A percentile compares a stretch with the other conserved stretches of the same genome.
Evolutionary conservation across 2,888 invertebrate species (phyloP).

Genomic region (Xestia ashworthii): DNA sequence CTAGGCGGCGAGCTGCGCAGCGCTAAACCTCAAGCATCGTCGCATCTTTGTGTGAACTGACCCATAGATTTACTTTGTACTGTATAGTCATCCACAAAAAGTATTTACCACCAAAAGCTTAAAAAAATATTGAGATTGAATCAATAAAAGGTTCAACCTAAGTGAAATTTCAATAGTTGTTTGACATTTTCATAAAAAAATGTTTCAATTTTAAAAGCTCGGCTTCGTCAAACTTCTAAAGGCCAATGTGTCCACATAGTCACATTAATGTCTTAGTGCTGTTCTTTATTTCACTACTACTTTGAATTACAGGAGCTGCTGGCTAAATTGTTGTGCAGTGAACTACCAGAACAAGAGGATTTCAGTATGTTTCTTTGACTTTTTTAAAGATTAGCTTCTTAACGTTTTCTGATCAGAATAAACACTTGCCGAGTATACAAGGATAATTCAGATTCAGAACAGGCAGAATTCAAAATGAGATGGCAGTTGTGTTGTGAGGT

Average conservation of each 20-base stretch:
- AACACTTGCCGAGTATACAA: neutral
- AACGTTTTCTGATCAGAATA: neutral
- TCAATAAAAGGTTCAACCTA: too few relatives aligned
- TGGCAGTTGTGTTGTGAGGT: neutral
- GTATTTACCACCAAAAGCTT: neutral
- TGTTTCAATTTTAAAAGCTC: neutral
- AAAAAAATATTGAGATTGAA: neutral
- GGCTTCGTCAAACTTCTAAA: neutral
- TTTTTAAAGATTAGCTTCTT: neutral
- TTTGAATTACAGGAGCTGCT: slow-evolving; percentile 79
- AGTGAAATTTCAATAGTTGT: neutral
- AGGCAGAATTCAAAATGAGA: neutral
- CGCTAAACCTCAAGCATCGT: neutral
- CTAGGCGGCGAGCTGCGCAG: neutral
- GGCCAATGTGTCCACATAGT: neutral
- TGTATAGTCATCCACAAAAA: neutral
- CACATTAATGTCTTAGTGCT: neutral
- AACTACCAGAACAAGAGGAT: slow-evolving; percentile 71
- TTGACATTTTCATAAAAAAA: neutral
- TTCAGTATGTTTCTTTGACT: slow-evolving; percentile 28
- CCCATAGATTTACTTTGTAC: neutral
- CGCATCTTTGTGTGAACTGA: neutral
- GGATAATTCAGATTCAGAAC: neutral
- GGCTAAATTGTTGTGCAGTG: slow-evolving; percentile 79
- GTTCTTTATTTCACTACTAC: neutral